Evolutionary conservation across 2,113 vertebrate genomes (phyloP).

Genomic region (Nansenia antarctica): DNA sequence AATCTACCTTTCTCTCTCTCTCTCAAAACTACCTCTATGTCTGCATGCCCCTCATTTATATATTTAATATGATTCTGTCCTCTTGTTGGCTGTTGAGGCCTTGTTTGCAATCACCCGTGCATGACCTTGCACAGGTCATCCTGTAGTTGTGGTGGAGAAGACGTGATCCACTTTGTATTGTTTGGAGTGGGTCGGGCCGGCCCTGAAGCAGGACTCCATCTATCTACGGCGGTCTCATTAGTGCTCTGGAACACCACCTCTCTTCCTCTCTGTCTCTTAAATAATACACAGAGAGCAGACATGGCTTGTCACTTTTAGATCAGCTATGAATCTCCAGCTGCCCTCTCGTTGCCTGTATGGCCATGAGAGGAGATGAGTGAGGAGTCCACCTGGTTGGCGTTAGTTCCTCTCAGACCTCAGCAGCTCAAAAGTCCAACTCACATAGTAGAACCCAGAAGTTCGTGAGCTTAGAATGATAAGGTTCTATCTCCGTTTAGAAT

Average conservation of each 20-base stretch:
- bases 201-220: conserved; percentile 18
- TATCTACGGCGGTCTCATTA: conserved; percentile 38
- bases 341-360: background rate
- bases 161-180: background rate
- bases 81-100: background rate
- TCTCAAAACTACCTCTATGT: no score
- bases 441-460: no score
- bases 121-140: background rate
- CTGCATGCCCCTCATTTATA: no score
- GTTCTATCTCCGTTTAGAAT: no score
- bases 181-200: no score
- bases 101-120: background rate
- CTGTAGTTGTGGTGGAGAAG: background rate
- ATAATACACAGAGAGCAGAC: conserved; percentile 36
- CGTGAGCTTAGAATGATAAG: no score
- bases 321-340: conserved; percentile 31
- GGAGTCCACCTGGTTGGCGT: background rate
- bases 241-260: conserved; percentile 1
- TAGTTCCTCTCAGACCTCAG: background rate
- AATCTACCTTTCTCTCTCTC: no score
- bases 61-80: background rate
- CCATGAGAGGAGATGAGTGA: background rate
- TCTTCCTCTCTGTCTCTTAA: conserved; percentile 25
- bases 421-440: no score
- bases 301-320: conserved; percentile 20